Percentiles rank a stretch among this genome's conserved stretches.
Evolutionary conservation across 2,113 vertebrate genomes (phyloP).

Genomic region (Monarcha castaneiventris): DNA sequence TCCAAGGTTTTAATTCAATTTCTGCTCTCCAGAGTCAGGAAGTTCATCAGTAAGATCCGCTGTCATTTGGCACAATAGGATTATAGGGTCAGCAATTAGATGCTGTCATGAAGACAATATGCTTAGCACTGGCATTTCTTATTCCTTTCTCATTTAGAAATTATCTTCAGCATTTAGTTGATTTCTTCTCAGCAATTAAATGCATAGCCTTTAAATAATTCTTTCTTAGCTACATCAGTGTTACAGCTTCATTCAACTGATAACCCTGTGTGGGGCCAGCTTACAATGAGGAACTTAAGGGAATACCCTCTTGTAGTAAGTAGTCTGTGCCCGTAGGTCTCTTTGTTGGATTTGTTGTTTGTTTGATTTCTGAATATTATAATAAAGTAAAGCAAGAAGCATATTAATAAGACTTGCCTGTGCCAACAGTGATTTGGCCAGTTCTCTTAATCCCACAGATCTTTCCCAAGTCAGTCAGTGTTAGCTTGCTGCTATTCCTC

Average conservation of each 20-base stretch:
- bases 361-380: not conserved
- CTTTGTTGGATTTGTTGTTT: not conserved
- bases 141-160: conserved; percentile 39
- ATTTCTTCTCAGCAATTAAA: conserved; percentile 55
- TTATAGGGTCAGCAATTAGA: conserved; percentile 71
- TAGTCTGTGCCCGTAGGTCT: not conserved
- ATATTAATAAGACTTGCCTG: not conserved
- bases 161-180: conserved; percentile 5
- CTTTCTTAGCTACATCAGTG: not conserved
- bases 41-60: conserved; percentile 70
- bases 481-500: not conserved
- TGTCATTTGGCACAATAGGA: conserved; percentile 67
- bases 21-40: conserved; percentile 68
- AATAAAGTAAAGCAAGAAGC: not conserved
- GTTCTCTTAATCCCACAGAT: not conserved
- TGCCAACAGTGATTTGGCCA: not conserved
- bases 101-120: conserved; percentile 65
- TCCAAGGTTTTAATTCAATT: conserved; percentile 72
- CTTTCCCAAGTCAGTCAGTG: not conserved
- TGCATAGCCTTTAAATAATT: not conserved
- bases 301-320: not conserved
- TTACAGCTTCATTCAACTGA: not conserved
- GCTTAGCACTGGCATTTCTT: conserved; percentile 56
- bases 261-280: not conserved
- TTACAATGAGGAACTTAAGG: not conserved